Evolutionary conservation across 1,140 invertebrate genomes (phyloP).

Genomic region (Cheumatopsyche charites): DNA sequence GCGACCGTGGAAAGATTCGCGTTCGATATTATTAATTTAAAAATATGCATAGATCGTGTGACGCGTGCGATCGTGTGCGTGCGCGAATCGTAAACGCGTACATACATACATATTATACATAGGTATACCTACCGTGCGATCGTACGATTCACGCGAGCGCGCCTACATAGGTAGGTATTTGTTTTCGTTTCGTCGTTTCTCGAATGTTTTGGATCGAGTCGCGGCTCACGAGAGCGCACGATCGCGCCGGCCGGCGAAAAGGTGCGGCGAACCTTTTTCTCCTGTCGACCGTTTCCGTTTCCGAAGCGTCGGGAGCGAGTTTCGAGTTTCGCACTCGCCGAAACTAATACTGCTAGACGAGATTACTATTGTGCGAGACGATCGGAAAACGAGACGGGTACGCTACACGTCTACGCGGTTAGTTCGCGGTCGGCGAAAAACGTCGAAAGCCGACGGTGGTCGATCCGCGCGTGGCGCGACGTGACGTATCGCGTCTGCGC

Average conservation of each 20-base stretch:
- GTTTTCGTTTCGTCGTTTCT: conserved; percentile 21
- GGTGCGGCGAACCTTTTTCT: neutral
- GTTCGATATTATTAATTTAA: no score
- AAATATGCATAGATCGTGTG: neutral
- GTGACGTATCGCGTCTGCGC: neutral
- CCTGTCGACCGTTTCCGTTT: no score
- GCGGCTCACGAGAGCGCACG: no score
- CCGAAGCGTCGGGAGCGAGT: no score
- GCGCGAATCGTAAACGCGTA: neutral
- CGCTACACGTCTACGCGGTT: no score
- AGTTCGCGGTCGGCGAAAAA: no score
- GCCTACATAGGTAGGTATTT: neutral
- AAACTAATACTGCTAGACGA: no score
- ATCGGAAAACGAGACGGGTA: no score
- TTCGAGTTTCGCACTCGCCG: no score
- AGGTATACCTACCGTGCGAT: neutral
- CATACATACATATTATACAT: neutral
- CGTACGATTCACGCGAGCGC: no score
- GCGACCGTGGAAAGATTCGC: no score
- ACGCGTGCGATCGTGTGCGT: neutral
- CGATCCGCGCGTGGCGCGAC: neutral
- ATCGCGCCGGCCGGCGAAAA: conserved; percentile 23
- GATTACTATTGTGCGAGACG: no score
- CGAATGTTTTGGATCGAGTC: conserved; percentile 20
- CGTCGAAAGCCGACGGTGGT: neutral